Base-by-base conservation (phyloP, 2,797 vertebrate species). In the Luscinia luscinia region DNA sequence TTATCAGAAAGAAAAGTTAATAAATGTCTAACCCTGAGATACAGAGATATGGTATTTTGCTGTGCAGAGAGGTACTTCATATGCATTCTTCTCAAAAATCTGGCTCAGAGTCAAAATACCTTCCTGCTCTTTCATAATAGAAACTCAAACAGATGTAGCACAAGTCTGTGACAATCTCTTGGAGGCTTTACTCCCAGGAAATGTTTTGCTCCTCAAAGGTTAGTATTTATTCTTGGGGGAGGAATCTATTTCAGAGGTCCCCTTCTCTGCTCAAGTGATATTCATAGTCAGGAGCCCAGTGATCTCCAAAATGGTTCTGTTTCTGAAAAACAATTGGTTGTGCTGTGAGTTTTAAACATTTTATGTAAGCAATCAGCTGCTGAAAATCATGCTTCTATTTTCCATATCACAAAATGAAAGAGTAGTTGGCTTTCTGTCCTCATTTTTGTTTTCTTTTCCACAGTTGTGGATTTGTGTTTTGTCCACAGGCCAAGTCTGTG, bases 401-500 rank as follows among this genome's bases (percentile, higher is more conserved):
- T 89, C 91, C 55, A 8, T 82, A 73, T 87, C 59, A 48, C 45
- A 48, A 69, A 94, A 87, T 80, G 85, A 95, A 82, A 93, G 59
- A 67, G 79, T 41, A 38, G n/a, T 90, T 95, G 55, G n/a, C 89
- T 93, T 95, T 94, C 82, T 89, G 78, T 93, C 83, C 84, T 90
- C 79, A 0, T 90, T 90, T 95, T 87, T 93, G 87, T 93, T 92
- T 92, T 90, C 85, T 30, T 95, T 94, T 96, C 93, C 80, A 77
- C 61, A 75, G 91, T 80, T 82, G 87, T 92, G 83, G 92, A 91
- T 96, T 91, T 91, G 54, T 68, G 84, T 89, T 91, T 91, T 95
- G 94, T 95, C 87, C 70, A 61, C 54, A 23, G 83, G 96, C 94
- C 92, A 93, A 77, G 91, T 90, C 95, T 95, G 27, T 91, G 94